These are phyloP conservation scores for Coturnix japonica DNA, from an alignment of 2,113 vertebrate species.

Conservation along the genomic window DNA sequence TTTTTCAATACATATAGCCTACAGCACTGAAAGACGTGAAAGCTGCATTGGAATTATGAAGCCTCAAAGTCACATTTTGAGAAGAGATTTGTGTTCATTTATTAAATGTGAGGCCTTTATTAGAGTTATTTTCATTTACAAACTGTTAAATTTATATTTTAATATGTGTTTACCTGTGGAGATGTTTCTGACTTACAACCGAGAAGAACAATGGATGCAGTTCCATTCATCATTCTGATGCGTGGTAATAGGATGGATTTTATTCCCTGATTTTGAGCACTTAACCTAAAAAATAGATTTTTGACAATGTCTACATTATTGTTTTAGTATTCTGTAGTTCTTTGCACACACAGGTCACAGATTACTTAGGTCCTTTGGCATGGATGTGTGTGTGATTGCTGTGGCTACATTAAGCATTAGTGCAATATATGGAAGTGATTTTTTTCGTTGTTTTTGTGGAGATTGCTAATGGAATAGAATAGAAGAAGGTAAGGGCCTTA, in stretches of 20 bases:
- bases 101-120: background rate
- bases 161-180: background rate
- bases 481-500: background rate
- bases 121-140: background rate
- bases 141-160: background rate
- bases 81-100: background rate
- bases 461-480: background rate
- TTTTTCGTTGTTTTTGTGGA: background rate
- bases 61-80: background rate
- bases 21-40: background rate
- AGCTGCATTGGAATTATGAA: background rate
- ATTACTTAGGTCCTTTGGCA: background rate
- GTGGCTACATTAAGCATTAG: background rate
- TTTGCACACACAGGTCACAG: background rate
- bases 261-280: background rate
- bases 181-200: background rate
- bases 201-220: background rate
- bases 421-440: background rate
- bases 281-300: background rate
- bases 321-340: background rate
- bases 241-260: background rate
- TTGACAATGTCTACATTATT: background rate
- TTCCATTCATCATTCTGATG: background rate
- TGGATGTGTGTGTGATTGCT: background rate
- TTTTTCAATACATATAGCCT: background rate